Evolutionary conservation across 2,888 invertebrate species (phyloP).

Genomic region (Scaptomyza reducta): DNA sequence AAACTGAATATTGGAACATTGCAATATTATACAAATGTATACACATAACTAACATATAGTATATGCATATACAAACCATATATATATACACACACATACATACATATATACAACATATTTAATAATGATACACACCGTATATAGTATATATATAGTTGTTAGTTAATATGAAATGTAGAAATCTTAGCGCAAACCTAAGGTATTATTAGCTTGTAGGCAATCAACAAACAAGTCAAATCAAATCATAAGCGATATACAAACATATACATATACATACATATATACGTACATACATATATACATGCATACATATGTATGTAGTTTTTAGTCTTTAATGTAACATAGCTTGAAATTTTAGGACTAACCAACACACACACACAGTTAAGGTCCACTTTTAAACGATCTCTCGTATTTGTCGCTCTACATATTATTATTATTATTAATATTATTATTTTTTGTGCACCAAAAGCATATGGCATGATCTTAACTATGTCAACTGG

Average conservation of each 20-base stretch:
- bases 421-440: conserved; percentile 28
- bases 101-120: conserved; percentile 31
- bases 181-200: conserved; percentile 78
- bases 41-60: conserved; percentile 48
- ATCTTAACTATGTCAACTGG: conserved; percentile 3
- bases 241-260: conserved; percentile 56
- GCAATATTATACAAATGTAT: conserved; percentile 75
- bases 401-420: conserved; percentile 73
- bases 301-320: conserved; percentile 17
- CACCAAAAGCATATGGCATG: conserved; percentile 46
- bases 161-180: conserved; percentile 56
- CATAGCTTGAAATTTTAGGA: conserved; percentile 67
- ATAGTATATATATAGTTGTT: conserved; percentile 26
- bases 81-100: conserved; percentile 14
- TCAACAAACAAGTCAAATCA: conserved; percentile 71
- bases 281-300: conserved; percentile 11
- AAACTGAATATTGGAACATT: conserved; percentile 68
- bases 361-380: conserved; percentile 30
- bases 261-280: conserved; percentile 28
- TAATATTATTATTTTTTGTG: conserved; percentile 27
- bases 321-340: conserved; percentile 48
- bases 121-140: conserved; percentile 7
- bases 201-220: conserved; percentile 81
- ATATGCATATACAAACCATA: conserved; percentile 36
- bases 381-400: conserved; percentile 61